Evolutionary conservation across 2,113 vertebrate genomes (phyloP), one percentile per base, ranked within the genome.

Genomic region (Cottus gobio): DNA sequence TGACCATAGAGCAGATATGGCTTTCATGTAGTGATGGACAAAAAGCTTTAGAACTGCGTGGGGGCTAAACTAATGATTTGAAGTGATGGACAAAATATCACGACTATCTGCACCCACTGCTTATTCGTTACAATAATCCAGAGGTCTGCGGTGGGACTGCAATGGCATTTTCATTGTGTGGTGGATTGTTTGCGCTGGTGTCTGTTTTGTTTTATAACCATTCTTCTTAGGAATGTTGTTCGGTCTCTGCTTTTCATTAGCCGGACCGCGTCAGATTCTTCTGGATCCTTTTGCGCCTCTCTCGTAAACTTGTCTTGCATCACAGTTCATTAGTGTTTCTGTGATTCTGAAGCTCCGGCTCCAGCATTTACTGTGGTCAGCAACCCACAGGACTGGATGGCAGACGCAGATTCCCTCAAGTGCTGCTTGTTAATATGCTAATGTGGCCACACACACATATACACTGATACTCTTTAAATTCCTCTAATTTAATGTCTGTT

Each of bases 231-330:
- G 85, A 90, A 93, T 88, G 80, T 65, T 84, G 87, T 86, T 77
- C 31, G 39, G 61, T 65, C 44, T 87, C 90, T 93, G 91, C 65
- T 92, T 94, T 90, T 87, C 87, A 94, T 93, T 93, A 94, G 86
- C 76, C 7, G 71, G 74, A 76, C 67, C 82, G 65, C 46, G 70
- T 85, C 71, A 46, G 15, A 46, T 46, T 56, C 52, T 15, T 44
- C 52, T 24, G n/a, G 26, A 74, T 69, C 46, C 54, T 85, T 52
- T 64, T 50, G 8, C 61, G 67, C 31, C 71, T 86, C 79, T 81
- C 28, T n/a, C 54, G 24, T 80, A 77, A 79, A 50, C 56, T 31
- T 63, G 75, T 39, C 67, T 69, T 52, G 20, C 24, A 74, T 82
- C 64, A 77, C 58, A 77, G 37, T 56, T 83, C 77, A 69, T 85